Conservation (phyloP, 1,140 invertebrate genomes). For the Bombus haemorrhoidalis region DNA sequence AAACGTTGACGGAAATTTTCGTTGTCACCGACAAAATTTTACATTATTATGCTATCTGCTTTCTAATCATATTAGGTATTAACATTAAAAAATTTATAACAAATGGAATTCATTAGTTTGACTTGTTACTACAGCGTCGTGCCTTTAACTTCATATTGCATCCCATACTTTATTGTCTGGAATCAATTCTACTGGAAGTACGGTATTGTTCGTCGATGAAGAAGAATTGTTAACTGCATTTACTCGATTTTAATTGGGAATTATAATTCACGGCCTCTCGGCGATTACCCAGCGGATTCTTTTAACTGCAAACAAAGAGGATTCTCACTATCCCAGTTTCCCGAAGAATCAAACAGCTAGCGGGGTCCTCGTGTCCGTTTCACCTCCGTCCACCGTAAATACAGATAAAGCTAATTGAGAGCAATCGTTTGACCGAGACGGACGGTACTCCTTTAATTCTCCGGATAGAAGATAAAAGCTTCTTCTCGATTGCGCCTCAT, state of each 20-base stretch:
- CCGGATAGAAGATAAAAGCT: constrained; percentile 44
- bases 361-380: constrained; percentile 1
- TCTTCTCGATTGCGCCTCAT: constrained; percentile 32
- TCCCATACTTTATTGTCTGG: no score
- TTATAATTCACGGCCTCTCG: not conserved
- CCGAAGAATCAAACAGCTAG: constrained; percentile 8
- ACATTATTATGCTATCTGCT: no score
- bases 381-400: constrained; percentile 59
- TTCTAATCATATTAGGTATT: no score
- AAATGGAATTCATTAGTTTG: no score
- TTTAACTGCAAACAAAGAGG: not conserved
- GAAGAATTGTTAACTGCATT: not conserved
- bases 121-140: no score
- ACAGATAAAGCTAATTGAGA: constrained; percentile 71
- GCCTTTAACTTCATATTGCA: not conserved
- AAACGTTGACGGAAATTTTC: no score
- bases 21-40: no score
- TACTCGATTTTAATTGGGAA: constrained; percentile 40
- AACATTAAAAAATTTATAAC: no score
- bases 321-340: not conserved
- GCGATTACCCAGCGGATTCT: not conserved
- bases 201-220: no score
- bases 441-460: constrained; percentile 35
- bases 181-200: not conserved
- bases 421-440: constrained; percentile 54